Percentiles rank a stretch among this genome's conserved stretches.
phyloP scores from a whole-genome alignment of 2,797 vertebrate species.

The Masticophis lateralis region DNA sequence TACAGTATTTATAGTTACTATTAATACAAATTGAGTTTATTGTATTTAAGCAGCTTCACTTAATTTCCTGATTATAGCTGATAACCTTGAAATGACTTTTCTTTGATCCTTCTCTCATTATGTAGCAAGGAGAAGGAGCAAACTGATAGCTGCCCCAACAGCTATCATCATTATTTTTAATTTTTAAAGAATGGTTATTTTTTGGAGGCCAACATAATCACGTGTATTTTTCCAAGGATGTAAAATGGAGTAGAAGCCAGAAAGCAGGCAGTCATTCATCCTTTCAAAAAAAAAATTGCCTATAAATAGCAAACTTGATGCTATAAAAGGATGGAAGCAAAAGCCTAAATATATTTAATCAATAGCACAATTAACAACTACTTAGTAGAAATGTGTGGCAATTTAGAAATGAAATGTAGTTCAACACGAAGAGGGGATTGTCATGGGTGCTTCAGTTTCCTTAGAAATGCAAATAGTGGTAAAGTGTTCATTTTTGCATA shows the following conservation, averaged over 20 bases:
- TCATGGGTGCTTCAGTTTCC: not conserved
- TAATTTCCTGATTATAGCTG: not conserved
- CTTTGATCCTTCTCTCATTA: not conserved
- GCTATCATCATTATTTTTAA: not conserved
- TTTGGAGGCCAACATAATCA: not conserved
- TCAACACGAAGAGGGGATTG: not conserved
- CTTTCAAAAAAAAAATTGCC: not conserved
- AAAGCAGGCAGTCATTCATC: not conserved
- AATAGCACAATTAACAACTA: not conserved
- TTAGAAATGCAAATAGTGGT: not conserved
- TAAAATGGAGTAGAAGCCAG: not conserved
- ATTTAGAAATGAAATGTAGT: not conserved
- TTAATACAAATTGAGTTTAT: not conserved
- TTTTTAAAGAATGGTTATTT: not conserved
- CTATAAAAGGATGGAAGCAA: not conserved
- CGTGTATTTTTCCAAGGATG: not conserved
- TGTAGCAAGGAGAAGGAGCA: not conserved
- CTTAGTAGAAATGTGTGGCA: not conserved
- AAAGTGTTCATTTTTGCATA: not conserved
- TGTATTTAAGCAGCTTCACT: not conserved
- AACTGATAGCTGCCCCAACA: not conserved
- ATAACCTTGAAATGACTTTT: not conserved
- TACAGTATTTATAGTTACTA: not conserved
- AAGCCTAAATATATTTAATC: not conserved
- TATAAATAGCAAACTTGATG: not conserved